Base-by-base conservation (phyloP, 2,113 vertebrate species). In the Ginglymostoma cirratum region DNA sequence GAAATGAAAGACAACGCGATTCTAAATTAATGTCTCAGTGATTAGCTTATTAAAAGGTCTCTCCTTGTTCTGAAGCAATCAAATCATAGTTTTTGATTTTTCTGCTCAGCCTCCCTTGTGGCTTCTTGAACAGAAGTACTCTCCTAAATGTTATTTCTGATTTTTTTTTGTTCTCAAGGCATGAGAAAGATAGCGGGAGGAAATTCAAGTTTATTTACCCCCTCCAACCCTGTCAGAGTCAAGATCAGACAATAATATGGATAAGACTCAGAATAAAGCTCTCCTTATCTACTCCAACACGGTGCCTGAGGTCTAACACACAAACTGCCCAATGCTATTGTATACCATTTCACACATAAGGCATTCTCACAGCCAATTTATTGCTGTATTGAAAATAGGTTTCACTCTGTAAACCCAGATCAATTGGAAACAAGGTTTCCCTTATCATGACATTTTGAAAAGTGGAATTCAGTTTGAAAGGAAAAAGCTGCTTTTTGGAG, bases 81-180 rank as follows among this genome's bases (percentile, higher is more conserved):
- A 93, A 93, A 66, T 17, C 61, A 66, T 93, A 23, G 65, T 48
- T 93, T 67, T 65, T 5, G n/a, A 93, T 93, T 38, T 93, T 93
- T 93, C 30, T 93, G 66, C 52, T 61, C 61, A 38, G 89, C 61
- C n/a, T 93, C 89, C 89, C 89, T 34, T 38, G 61, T 93, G 89
- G 89, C 61, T 38, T 66, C 61, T 93, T 93, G 89, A 66, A 66
- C 61, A 93, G 89, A 93, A 93, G 61, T 93, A 65, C n/a, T 67
- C 89, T 83, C 21, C 80, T 19, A 23, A 38, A 65, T 93, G 30
- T 66, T 93, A 23, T 66, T 93, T 66, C 61, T 66, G 89, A 66
- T 38, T 93, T 67, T 65, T 93, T 93, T n/a, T 67, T 93, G 61
- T 3, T 66, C 89, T 93, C 89, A 93, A 93, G 61, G 89, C n/a